Conservation (phyloP, 2,797 vertebrate genomes). For the Spinus olivaceus region DNA sequence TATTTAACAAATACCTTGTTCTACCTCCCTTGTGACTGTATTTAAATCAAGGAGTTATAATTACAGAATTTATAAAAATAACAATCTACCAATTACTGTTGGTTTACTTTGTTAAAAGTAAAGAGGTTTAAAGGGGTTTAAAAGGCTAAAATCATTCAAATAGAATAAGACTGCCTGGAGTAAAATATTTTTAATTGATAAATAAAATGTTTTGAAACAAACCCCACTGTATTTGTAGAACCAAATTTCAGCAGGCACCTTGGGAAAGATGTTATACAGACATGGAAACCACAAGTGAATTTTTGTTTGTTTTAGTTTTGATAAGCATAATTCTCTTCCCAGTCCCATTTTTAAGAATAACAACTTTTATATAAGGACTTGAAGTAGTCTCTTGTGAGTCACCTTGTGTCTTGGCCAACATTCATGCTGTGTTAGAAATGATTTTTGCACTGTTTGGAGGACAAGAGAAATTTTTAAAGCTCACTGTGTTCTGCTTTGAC, state of each 20-base stretch:
- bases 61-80: not conserved
- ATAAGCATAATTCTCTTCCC: not conserved
- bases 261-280: not conserved
- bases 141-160: not conserved
- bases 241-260: not conserved
- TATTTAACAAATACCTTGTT: not conserved
- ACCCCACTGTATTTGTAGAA: not conserved
- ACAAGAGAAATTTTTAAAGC: not conserved
- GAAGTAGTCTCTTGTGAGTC: not conserved
- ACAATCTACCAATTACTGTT: not conserved
- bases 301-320: not conserved
- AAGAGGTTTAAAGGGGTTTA: too few species aligned
- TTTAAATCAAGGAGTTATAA: not conserved
- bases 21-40: not conserved
- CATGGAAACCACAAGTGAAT: not conserved
- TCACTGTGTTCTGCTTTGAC: not conserved
- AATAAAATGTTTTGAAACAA: not conserved
- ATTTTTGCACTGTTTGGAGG: not conserved
- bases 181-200: not conserved
- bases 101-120: not conserved
- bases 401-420: not conserved
- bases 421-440: not conserved
- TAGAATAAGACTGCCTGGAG: not conserved
- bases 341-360: not conserved
- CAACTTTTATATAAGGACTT: not conserved